Evolutionary conservation across 2,113 vertebrate genomes (phyloP).

Genomic region (Odobenus rosmarus): DNA sequence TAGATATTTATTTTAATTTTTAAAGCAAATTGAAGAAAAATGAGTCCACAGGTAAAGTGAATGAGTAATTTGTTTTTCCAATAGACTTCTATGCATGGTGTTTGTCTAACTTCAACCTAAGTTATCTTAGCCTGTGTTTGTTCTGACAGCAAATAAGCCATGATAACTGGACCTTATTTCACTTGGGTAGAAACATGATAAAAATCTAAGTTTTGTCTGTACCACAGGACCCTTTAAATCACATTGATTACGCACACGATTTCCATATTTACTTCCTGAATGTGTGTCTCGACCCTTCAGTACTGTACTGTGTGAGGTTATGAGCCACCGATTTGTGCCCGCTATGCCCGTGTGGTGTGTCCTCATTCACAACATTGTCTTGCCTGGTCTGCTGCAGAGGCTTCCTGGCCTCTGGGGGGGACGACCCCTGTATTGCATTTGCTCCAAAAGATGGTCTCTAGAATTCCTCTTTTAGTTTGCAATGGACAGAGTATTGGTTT

Average conservation of each 20-base stretch:
- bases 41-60: neutral
- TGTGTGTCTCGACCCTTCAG: neutral
- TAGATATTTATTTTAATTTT: conserved; percentile 37
- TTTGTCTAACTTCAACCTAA: neutral
- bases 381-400: neutral
- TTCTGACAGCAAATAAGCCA: neutral
- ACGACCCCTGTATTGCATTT: neutral
- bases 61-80: neutral
- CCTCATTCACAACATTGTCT: neutral
- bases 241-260: neutral
- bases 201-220: neutral
- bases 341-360: neutral
- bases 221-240: neutral
- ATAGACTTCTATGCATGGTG: neutral
- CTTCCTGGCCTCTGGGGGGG: neutral
- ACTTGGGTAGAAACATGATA: neutral
- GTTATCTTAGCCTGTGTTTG: neutral
- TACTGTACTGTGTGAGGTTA: neutral
- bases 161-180: neutral
- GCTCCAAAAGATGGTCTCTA: neutral
- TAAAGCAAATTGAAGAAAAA: conserved; percentile 40
- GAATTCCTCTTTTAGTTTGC: conserved; percentile 6
- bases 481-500: neutral
- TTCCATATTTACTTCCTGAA: neutral
- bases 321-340: neutral